Percentiles rank a stretch among this genome's conserved stretches.
phyloP scores from a whole-genome alignment of 1,140 invertebrate genomes.

The Oryctes rhinoceros region DNA sequence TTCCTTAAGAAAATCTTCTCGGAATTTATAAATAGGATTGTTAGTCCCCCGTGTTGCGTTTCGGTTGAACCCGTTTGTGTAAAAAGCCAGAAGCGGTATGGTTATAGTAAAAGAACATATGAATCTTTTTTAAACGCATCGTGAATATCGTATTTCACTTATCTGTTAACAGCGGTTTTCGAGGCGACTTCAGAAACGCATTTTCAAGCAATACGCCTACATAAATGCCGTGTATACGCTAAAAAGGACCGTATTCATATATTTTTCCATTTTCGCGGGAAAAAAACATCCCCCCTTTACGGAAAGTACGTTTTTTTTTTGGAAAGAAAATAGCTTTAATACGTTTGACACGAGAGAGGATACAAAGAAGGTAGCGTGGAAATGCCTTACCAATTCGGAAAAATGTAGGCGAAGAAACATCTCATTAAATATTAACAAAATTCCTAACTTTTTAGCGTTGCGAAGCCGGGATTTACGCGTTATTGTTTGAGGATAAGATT shows the following conservation, averaged over 20 bases:
- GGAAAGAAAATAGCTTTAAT: too few species aligned
- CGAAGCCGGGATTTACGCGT: neutral
- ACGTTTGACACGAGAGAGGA: too few species aligned
- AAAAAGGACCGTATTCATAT: too few species aligned
- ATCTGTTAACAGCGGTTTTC: constrained; percentile 4
- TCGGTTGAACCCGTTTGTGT: neutral
- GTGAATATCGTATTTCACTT: constrained; percentile 14
- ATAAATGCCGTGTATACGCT: too few species aligned
- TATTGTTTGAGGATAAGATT: neutral
- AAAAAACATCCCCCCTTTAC: too few species aligned
- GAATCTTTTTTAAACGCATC: constrained; percentile 9
- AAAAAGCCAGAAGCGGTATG: constrained; percentile 1
- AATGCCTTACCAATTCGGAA: too few species aligned
- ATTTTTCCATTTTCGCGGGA: too few species aligned
- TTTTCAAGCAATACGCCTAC: too few species aligned
- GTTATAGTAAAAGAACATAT: constrained; percentile 15
- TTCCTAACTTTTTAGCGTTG: neutral
- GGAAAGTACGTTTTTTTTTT: too few species aligned
- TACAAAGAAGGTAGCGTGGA: too few species aligned
- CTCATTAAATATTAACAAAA: constrained; percentile 23
- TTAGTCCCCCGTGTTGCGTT: constrained; percentile 16
- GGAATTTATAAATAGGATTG: constrained; percentile 22
- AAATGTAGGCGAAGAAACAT: neutral
- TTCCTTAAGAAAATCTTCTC: constrained; percentile 15
- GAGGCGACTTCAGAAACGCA: neutral